Evolutionary conservation across 2,888 invertebrate genomes (phyloP), one percentile per base, ranked within the genome.

Genomic region (Icerya purchasi): DNA sequence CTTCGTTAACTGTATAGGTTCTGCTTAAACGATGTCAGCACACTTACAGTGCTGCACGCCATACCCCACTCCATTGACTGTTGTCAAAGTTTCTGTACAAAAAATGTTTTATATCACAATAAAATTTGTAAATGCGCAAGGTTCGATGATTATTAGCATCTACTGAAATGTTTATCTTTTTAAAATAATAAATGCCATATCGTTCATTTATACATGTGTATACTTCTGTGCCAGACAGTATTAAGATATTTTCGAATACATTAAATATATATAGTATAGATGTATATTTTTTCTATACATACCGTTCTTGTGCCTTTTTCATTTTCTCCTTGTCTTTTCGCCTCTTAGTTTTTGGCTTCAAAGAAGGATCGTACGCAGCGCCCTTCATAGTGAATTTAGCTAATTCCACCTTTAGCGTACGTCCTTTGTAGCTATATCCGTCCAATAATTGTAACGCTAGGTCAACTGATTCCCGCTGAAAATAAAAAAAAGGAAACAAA

Each of bases 351-450:
- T 90, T 93, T 0, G 91, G 91, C 71, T 91, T 92, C 59, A 91
- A 78, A 1, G 82, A 79, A 1, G 97, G 96, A 75, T 99, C 89
- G 71, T 88, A 99, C 1, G 67, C 63, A 54, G 79, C 77, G 18
- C 94, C 96, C 72, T 96, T 96, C 78, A 93, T 76, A 72, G 92
- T 82, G 70, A 99, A 99, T 68, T 85, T 83, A 2, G 98, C 98
- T 66, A 82, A 78, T 73, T 98, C 92, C 2, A 96, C 94, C 67
- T 79, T 80, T 3, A 99, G 76, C 67, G 81, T 86, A 58, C 85
- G 79, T 0, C 86, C 90, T 68, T 86, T 80, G 3, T 84, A 73
- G 62, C 84, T 78, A 66, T 79, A 83, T 1, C 92, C 96, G 73
- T 99, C 97, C 54, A 99, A 73, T 63, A 98, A 77, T 62, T 88